Percentiles rank a stretch among this genome's conserved stretches.
phyloP scores from a whole-genome alignment of 2,888 invertebrate species.

The Diplolepis rosae region DNA sequence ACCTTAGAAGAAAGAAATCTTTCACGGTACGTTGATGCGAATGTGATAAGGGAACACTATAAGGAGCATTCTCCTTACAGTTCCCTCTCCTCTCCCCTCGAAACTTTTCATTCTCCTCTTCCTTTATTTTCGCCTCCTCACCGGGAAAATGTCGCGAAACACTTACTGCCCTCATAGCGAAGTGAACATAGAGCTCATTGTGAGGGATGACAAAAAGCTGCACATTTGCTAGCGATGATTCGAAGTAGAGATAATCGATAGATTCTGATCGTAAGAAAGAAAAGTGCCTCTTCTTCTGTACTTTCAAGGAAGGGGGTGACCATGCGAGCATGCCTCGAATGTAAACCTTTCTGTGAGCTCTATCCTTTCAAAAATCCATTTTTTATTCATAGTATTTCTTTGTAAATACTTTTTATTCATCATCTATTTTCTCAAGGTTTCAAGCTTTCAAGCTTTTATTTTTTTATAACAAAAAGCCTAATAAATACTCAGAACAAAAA shows the following conservation, averaged over 20 bases:
- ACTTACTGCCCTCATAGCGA: conserved; percentile 42
- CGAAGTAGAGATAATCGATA: conserved; percentile 47
- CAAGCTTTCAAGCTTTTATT: background rate
- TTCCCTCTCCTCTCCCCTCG: conserved; percentile 39
- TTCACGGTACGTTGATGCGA: conserved; percentile 64
- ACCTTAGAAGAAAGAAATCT: conserved; percentile 60
- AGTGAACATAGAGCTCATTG: conserved; percentile 37
- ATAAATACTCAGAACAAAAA: no score
- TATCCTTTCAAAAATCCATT: background rate
- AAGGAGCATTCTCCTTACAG: conserved; percentile 47
- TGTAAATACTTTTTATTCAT: background rate
- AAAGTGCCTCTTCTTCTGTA: background rate
- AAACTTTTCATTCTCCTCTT: conserved; percentile 5
- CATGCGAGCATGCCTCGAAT: background rate
- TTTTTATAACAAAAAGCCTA: no score
- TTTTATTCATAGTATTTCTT: background rate
- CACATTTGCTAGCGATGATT: conserved; percentile 58
- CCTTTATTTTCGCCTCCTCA: conserved; percentile 28
- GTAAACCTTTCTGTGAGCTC: background rate
- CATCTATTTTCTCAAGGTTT: background rate
- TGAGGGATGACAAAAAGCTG: conserved; percentile 47
- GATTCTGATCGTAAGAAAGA: conserved; percentile 6
- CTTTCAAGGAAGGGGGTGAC: conserved; percentile 19
- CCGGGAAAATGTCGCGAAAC: conserved; percentile 44
- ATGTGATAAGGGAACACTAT: conserved; percentile 56